Conservation (phyloP, 1,140 invertebrate genomes). For the Zeugodacus cucurbitae region DNA sequence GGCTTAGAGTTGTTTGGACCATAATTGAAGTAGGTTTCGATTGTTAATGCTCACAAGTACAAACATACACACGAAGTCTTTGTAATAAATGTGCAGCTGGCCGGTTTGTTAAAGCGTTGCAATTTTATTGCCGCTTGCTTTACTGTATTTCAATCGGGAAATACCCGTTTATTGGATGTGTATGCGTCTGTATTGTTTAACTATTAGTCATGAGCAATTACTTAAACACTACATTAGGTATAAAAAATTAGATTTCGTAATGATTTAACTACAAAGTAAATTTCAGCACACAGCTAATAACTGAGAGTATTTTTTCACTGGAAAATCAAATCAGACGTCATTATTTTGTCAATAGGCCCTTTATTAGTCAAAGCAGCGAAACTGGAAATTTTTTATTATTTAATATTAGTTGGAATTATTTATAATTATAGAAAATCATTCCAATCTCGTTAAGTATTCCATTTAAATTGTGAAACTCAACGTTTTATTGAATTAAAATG, state of each 20-base stretch:
- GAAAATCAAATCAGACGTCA: background rate
- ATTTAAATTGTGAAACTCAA: no score
- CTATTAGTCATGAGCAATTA: constrained; percentile 26
- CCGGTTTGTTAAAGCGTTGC: background rate
- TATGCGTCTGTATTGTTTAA: background rate
- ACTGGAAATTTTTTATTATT: no score
- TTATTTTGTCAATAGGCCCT: background rate
- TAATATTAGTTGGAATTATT: no score
- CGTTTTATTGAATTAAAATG: no score
- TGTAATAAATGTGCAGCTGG: background rate
- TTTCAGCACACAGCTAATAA: background rate
- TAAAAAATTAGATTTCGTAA: background rate
- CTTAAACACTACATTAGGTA: background rate
- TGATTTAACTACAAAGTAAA: background rate
- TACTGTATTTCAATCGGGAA: background rate
- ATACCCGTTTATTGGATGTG: background rate
- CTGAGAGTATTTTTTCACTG: background rate
- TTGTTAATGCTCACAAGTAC: background rate
- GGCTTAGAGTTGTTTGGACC: background rate
- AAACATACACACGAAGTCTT: background rate
- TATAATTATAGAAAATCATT: no score
- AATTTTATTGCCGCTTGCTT: background rate
- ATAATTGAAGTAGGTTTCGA: background rate
- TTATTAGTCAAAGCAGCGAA: no score
- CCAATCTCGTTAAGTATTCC: no score